phyloP scores from a whole-genome alignment of 2,888 invertebrate genomes.

The Darwinula stevensoni region DNA sequence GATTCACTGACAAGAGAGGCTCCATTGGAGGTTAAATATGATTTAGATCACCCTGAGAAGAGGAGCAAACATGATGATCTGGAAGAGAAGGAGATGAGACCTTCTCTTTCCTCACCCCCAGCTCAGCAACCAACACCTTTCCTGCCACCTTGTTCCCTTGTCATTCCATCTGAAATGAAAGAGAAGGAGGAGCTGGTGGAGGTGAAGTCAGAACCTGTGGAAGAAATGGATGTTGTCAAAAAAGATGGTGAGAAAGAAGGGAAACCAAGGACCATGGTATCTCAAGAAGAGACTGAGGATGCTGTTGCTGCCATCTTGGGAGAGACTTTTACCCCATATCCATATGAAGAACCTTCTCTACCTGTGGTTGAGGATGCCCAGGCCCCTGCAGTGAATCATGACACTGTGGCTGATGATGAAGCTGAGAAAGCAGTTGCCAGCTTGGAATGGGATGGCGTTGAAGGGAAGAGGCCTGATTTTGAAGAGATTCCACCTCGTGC shows the following conservation, averaged over 20 bases:
- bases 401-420: slow-evolving; percentile 33
- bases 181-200: not conserved
- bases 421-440: slow-evolving; percentile 57
- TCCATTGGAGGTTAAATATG: too few species aligned
- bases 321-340: slow-evolving; percentile 30
- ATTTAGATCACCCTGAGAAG: too few species aligned
- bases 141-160: not conserved
- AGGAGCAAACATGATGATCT: too few species aligned
- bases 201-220: slow-evolving; percentile 18
- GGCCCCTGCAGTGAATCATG: slow-evolving; percentile 21
- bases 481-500: slow-evolving; percentile 7
- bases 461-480: slow-evolving; percentile 1
- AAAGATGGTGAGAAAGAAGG: slow-evolving; percentile 22
- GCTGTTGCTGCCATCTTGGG: slow-evolving; percentile 63
- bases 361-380: slow-evolving; percentile 10
- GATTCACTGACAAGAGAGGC: too few species aligned
- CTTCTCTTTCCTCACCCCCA: not conserved
- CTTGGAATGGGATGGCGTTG: slow-evolving; percentile 31
- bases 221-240: slow-evolving; percentile 16
- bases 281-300: slow-evolving; percentile 73
- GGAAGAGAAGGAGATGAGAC: too few species aligned
- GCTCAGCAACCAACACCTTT: not conserved
- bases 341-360: slow-evolving; percentile 7
- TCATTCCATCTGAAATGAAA: not conserved
- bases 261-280: slow-evolving; percentile 49